Evolutionary conservation across 2,113 vertebrate genomes (phyloP), one percentile per base, ranked within the genome.

Genomic region (Aegypius monachus): DNA sequence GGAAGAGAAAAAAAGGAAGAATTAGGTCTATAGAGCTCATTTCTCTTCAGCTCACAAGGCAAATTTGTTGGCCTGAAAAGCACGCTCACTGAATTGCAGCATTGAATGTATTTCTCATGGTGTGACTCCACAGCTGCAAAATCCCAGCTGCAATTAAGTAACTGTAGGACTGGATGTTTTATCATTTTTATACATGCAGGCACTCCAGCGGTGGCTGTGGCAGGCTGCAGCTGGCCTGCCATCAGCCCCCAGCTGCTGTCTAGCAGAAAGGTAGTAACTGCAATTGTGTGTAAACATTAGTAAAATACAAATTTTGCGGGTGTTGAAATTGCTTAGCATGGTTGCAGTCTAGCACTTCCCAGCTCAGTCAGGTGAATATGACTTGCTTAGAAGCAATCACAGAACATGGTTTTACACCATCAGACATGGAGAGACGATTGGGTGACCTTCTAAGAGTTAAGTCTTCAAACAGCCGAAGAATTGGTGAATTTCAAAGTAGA

Each of bases 181-280:
- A 83, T 97, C 96, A 90, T 75, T 91, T 93, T 93, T 95, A 11
- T 74, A 42, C 52, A 29, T 23, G 53, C 67, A 88, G 93, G 65
- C 95, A 65, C 93, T 93, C 92, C 84, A 96, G 96, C 18, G 11
- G 94, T 88, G 93, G 67, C 86, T 74, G 71, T 47, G 71, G 93
- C 95, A 92, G 97, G 65, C 95, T 96, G 95, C 97, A 98, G 97
- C 98, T 98, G 97, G 94, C 89, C 72, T 63, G 91, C 86, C 88
- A 83, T 42, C 96, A 96, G 82, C 81, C 74, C 82, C 97, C 98
- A 98, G 98, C 98, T 98, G 98, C 96, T 96, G 81, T 11, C 71
- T 73, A 92, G 84, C 88, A 97, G 94, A 95, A 93, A 93, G 70
- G 67, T 93, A 88, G 86, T 15, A 58, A 81, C 95, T 95, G 75